phyloP scores from a whole-genome alignment of 2,888 invertebrate genomes.

The Drosophila testacea region DNA sequence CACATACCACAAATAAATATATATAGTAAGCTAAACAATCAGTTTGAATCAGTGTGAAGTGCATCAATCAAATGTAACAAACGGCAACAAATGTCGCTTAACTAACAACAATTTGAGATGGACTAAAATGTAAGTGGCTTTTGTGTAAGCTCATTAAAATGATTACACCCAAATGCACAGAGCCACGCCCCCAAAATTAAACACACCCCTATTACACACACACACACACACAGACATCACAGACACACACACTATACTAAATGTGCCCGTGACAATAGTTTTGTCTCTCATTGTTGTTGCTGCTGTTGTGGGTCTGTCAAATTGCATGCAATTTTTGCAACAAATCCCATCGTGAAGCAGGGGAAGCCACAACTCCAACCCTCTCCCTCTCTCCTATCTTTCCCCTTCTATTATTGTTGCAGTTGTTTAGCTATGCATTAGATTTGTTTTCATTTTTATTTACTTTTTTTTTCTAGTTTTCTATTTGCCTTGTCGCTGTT shows the following conservation, averaged over 20 bases:
- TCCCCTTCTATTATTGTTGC: slow-evolving; percentile 26
- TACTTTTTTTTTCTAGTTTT: slow-evolving; percentile 3
- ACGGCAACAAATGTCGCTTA: slow-evolving; percentile 43
- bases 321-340: slow-evolving; percentile 63
- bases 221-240: slow-evolving; percentile 4
- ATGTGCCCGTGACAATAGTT: slow-evolving; percentile 62
- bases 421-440: slow-evolving; percentile 76
- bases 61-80: slow-evolving; percentile 61
- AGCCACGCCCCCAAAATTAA: slow-evolving; percentile 41
- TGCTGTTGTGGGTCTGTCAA: slow-evolving; percentile 38
- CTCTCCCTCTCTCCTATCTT: neutral
- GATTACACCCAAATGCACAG: slow-evolving; percentile 59
- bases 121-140: slow-evolving; percentile 64
- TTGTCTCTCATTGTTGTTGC: slow-evolving; percentile 33
- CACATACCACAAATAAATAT: neutral
- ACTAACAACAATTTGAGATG: slow-evolving; percentile 47
- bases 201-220: slow-evolving; percentile 12
- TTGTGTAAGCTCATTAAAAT: slow-evolving; percentile 77
- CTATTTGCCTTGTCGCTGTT: slow-evolving; percentile 25
- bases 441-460: slow-evolving; percentile 45
- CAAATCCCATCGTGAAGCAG: slow-evolving; percentile 17
- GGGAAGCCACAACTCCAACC: neutral
- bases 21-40: slow-evolving; percentile 34
- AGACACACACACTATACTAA: slow-evolving; percentile 27
- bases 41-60: slow-evolving; percentile 40